Conservation (phyloP, 2,113 vertebrate species). For the Semicossyphus pulcher region DNA sequence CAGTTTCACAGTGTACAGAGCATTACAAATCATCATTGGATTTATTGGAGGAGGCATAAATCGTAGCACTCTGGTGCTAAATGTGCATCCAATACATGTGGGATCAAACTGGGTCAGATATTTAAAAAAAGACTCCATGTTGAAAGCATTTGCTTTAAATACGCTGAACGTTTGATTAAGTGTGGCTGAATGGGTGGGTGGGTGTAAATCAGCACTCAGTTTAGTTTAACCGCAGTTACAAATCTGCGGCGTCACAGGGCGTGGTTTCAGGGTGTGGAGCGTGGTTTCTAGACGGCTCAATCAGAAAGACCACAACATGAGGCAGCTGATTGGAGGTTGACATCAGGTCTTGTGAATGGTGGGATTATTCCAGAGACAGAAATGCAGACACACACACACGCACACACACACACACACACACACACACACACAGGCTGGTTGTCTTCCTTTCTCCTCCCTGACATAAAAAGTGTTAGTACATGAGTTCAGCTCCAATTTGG, state of each 20-base stretch:
- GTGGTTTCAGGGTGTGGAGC: conserved; percentile 53
- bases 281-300: conserved; percentile 37
- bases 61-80: not conserved
- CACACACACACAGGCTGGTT: conserved; percentile 21
- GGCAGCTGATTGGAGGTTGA: conserved; percentile 45
- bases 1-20: not conserved
- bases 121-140: not conserved
- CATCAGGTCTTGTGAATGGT: conserved; percentile 37
- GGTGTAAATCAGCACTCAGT: conserved; percentile 30
- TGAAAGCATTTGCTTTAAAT: not conserved
- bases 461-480: conserved; percentile 45
- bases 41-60: conserved; percentile 13
- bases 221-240: conserved; percentile 43
- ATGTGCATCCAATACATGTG: not conserved
- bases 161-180: conserved; percentile 4
- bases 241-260: conserved; percentile 36
- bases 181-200: conserved; percentile 22
- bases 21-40: not conserved
- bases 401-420: conserved; percentile 25
- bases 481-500: conserved; percentile 64
- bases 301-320: conserved; percentile 50
- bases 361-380: conserved; percentile 48
- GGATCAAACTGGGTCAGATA: conserved; percentile 13
- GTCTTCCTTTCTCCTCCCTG: conserved; percentile 19
- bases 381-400: not conserved